Evolutionary conservation across 2,888 invertebrate genomes (phyloP), one percentile per base, ranked within the genome.

Genomic region (Nemotelus nigrinus): DNA sequence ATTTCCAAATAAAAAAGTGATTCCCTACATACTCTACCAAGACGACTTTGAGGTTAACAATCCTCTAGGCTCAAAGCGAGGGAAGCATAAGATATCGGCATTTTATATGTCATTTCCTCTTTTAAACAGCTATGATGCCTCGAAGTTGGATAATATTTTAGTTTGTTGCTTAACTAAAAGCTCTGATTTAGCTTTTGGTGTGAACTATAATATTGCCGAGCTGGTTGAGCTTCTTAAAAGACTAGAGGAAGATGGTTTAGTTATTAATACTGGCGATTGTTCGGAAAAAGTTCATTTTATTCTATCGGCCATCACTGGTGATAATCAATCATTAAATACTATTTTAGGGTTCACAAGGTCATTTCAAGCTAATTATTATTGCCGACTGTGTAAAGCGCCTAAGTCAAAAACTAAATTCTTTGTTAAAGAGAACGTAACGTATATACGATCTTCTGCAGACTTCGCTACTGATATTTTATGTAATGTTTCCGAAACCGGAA

Each of bases 181-280:
- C 25, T 25, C 25, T 25, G 25, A 25, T 25, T 25, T 25, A 25
- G 25, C 25, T 25, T 25, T 25, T 25, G 25, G 25, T n/a, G n/a
- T n/a, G n/a, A n/a, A n/a, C n/a, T n/a, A n/a, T n/a, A n/a, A n/a
- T n/a, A n/a, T 25, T 25, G 25, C 25, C 25, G 25, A 25, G 25
- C 25, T 25, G 25, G 25, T 25, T 63, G 55, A 53, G 55, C 55
- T 64, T 10, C 48, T 78, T 7, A 77, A 76, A 71, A 48, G 43
- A 45, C 70, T 78, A 47, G 78, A 78, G 47, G 65, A 77, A 63
- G 53, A 53, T 65, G 78, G 78, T 8, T 55, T 78, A n/a, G 44
- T 58, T 2, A 44, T 72, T 55, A 72, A 72, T 10, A 55, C 43
- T 4, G 10, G n/a, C 2, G 44, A 55, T 41, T 2, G 43, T n/a